phyloP scores from a whole-genome alignment of 2,797 vertebrate species.

The Pseudochirops cupreus region DNA sequence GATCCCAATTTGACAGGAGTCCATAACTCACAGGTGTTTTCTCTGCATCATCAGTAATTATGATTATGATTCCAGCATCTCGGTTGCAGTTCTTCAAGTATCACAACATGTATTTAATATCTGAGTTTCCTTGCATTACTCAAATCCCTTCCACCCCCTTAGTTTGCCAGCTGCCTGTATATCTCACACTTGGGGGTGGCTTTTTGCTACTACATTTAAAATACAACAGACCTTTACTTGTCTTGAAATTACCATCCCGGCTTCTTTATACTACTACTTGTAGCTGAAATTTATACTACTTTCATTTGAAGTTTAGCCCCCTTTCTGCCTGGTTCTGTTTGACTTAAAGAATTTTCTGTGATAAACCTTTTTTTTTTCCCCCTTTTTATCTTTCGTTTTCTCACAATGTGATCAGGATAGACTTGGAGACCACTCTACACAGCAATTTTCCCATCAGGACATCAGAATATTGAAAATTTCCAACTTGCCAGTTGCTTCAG shows the following conservation, averaged over 20 bases:
- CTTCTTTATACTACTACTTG: background rate
- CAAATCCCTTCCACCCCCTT: constrained; percentile 3
- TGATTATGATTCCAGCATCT: constrained; percentile 43
- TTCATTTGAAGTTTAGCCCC: background rate
- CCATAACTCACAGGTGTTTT: constrained; percentile 42
- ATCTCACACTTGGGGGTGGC: constrained; percentile 75
- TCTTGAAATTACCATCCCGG: constrained; percentile 31
- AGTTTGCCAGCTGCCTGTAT: constrained; percentile 63
- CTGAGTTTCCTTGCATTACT: constrained; percentile 58
- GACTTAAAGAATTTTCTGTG: background rate
- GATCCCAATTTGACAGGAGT: constrained; percentile 58
- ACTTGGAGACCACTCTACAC: constrained; percentile 27
- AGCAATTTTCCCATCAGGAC: constrained; percentile 27
- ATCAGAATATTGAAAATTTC: background rate
- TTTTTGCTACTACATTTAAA: constrained; percentile 69
- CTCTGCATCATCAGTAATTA: constrained; percentile 60
- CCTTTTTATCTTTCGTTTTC: background rate
- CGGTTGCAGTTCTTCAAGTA: constrained; percentile 36
- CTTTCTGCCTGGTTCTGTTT: background rate
- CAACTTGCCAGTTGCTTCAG: background rate
- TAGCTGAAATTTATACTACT: rapidly evolving
- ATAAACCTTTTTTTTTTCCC: background rate
- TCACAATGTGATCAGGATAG: constrained; percentile 40
- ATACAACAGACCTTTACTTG: constrained; percentile 49
- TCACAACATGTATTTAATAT: constrained; percentile 44